Evolutionary conservation across 2,113 vertebrate species (phyloP), one percentile per base, ranked within the genome.

Genomic region (Campylorhamphus procurvoides): DNA sequence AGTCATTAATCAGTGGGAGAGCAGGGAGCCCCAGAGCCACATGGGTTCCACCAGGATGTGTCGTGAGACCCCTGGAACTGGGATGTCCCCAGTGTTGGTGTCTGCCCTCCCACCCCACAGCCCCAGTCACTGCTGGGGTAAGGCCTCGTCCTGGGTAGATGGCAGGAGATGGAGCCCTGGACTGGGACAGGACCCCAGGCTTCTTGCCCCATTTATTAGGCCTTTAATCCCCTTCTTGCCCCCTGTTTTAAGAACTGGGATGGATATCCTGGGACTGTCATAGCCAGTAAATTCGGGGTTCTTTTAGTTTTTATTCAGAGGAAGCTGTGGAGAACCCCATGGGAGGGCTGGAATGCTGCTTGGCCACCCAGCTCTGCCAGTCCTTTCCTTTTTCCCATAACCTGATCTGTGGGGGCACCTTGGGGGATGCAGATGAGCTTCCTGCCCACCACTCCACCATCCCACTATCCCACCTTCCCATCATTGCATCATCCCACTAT

Each of bases 91-190:
- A 10, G 50, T 0, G 1, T 2, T 1, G 7, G 55, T 4, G 12
- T 40, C 64, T 74, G 55, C 56, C 47, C 81, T 74, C 37, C 59
- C 60, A 82, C 31, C 20, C 58, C 49, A 29, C 0, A 8, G 17
- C 12, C 42, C 59, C 4, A 0, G 16, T 76, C 9, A 0, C 42
- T 8, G 2, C 0, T 0, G 9, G 37, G 27, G 1, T 17, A 25
- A 1, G 1, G 35, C 40, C 19, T 64, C 2, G 1, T 23, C 59
- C 24, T 16, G 50, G 69, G 18, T 8, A 17, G 66, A 20, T 47
- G 37, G 69, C 33, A 68, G 58, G 22, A 52, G 40, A 53, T 5
- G 2, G 4, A 69, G 22, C 9, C 24, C 20, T 0, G 0, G 29
- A 12, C 14, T 16, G 23, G 33, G 28, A 42, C 1, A 3, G 18